Evolutionary conservation across 2,888 invertebrate genomes (phyloP).

Genomic region (Hecatera dysodea): DNA sequence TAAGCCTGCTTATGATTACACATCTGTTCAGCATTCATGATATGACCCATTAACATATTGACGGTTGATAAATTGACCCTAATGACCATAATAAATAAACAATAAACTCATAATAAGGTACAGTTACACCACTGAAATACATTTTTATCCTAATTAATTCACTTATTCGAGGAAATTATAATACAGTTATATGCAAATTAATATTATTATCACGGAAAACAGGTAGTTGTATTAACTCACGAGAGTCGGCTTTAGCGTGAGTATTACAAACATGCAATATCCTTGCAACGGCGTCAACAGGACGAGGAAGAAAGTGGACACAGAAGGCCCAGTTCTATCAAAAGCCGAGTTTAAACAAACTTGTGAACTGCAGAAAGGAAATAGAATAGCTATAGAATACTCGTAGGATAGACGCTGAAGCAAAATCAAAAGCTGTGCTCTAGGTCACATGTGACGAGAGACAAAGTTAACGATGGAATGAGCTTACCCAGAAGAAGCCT

Average conservation of each 20-base stretch:
- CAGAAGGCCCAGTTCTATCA: constrained; percentile 16
- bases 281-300: constrained; percentile 70
- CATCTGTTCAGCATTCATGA: constrained; percentile 26
- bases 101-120: constrained; percentile 39
- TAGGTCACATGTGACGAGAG: too few relatives aligned
- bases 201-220: constrained; percentile 52
- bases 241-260: constrained; percentile 51
- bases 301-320: constrained; percentile 4
- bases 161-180: constrained; percentile 47
- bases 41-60: constrained; percentile 36
- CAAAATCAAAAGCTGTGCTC: too few relatives aligned
- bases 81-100: constrained; percentile 40
- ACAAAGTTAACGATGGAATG: too few relatives aligned
- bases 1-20: constrained; percentile 23
- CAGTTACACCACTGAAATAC: constrained; percentile 41
- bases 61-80: constrained; percentile 28
- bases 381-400: not conserved
- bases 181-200: constrained; percentile 57
- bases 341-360: not conserved
- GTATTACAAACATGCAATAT: constrained; percentile 63
- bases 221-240: constrained; percentile 55
- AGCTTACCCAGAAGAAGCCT: too few relatives aligned
- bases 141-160: constrained; percentile 50
- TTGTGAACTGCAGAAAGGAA: not conserved
- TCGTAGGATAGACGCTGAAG: not conserved